These are phyloP conservation scores for Diorhabda carinulata DNA, from an alignment of 1,140 invertebrate species.

Conservation along the genomic window DNA sequence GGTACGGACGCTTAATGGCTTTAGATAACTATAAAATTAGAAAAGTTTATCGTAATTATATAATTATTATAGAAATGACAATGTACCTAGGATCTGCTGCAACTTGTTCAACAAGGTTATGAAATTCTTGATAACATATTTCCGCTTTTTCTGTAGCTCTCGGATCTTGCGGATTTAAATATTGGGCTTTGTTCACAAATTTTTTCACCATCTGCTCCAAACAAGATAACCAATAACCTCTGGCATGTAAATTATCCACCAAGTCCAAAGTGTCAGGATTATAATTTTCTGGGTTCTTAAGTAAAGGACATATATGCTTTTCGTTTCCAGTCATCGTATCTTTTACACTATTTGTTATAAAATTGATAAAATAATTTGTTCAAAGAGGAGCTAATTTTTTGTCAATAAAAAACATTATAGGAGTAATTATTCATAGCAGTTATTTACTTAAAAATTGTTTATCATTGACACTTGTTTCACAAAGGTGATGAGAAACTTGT, in stretches of 20 bases:
- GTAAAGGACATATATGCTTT: slow-evolving; percentile 46
- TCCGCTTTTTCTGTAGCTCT: slow-evolving; percentile 75
- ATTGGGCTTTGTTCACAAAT: slow-evolving; percentile 68
- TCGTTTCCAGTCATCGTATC: slow-evolving; percentile 16
- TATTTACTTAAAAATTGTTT: no score
- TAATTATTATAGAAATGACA: slow-evolving; percentile 11
- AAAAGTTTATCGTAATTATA: background rate
- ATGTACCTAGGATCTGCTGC: slow-evolving; percentile 77
- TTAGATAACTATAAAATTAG: slow-evolving; percentile 57
- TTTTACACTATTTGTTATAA: no score
- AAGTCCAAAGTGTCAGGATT: slow-evolving; percentile 88
- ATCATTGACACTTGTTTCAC: no score
- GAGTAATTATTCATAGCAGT: no score
- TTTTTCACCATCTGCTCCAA: slow-evolving; percentile 81
- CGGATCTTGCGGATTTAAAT: slow-evolving; percentile 70
- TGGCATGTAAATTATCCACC: slow-evolving; percentile 76
- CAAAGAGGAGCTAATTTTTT: no score
- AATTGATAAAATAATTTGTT: no score
- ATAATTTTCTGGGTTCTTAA: slow-evolving; percentile 58
- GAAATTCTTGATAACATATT: slow-evolving; percentile 79
- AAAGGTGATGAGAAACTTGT: no score
- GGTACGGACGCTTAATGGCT: slow-evolving; percentile 80
- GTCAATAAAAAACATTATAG: no score
- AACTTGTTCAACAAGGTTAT: slow-evolving; percentile 73
- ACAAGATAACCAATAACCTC: slow-evolving; percentile 90